Percentiles rank a stretch among this genome's conserved stretches.
Evolutionary conservation across 2,113 vertebrate species (phyloP).

Genomic region (Microtus oregoni): DNA sequence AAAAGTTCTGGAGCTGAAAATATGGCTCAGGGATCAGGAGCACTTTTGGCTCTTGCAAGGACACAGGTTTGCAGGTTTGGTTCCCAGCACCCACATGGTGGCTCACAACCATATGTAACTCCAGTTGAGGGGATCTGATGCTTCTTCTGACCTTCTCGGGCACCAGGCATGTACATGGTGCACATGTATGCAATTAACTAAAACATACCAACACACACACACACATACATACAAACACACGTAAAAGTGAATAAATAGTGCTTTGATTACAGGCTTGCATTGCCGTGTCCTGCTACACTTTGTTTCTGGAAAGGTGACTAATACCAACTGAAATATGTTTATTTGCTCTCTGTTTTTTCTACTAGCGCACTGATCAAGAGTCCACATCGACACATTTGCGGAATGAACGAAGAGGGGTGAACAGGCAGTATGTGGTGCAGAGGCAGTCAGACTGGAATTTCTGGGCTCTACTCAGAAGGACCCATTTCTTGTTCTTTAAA

Average conservation of each 20-base stretch:
- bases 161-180: not conserved
- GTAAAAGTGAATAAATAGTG: not conserved
- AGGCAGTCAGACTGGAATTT: not conserved
- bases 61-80: not conserved
- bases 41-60: not conserved
- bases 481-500: constrained; percentile 37
- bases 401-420: not conserved
- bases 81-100: not conserved
- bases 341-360: not conserved
- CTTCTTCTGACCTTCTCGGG: not conserved
- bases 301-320: not conserved
- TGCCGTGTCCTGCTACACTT: not conserved
- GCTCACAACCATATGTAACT: not conserved
- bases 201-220: not conserved
- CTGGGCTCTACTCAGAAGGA: constrained; percentile 26
- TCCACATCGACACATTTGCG: not conserved
- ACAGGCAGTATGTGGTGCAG: not conserved
- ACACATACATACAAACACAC: not conserved
- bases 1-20: not conserved
- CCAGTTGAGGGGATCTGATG: not conserved
- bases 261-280: not conserved
- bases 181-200: not conserved
- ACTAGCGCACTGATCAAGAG: not conserved
- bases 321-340: constrained; percentile 12
- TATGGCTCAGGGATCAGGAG: not conserved